These are phyloP conservation scores for Creontiades dilutus DNA, from an alignment of 2,888 invertebrate species.

Conservation along the genomic window DNA sequence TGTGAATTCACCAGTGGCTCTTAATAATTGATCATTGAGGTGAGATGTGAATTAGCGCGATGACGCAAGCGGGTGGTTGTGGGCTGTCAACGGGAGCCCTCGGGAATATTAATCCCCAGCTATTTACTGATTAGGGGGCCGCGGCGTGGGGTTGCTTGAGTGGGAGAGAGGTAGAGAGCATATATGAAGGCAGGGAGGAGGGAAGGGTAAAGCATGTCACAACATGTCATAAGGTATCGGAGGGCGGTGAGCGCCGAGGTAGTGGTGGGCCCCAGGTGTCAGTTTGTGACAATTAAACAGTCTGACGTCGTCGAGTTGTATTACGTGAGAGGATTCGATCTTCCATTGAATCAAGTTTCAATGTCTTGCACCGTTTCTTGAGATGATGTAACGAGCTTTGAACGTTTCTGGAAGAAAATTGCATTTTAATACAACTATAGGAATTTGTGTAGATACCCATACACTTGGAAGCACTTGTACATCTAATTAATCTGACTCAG, in stretches of 20 bases:
- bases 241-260: neutral
- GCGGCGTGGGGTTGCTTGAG: neutral
- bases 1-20: neutral
- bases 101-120: conserved; percentile 65
- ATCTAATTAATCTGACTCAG: too few relatives aligned
- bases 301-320: neutral
- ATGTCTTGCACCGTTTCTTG: neutral
- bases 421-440: too few relatives aligned
- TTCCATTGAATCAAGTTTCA: conserved; percentile 27
- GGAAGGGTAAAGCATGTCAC: conserved; percentile 22
- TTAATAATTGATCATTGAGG: conserved; percentile 65
- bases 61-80: conserved; percentile 48
- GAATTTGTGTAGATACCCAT: too few relatives aligned
- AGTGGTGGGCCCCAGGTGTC: conserved; percentile 31
- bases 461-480: too few relatives aligned
- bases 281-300: conserved; percentile 49
- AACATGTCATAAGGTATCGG: conserved; percentile 44
- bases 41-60: conserved; percentile 63
- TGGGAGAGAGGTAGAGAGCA: neutral
- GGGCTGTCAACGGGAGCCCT: conserved; percentile 59
- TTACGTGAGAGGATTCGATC: neutral
- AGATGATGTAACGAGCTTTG: too few relatives aligned
- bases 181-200: neutral
- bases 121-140: conserved; percentile 56
- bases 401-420: too few relatives aligned